Evolutionary conservation across 2,888 invertebrate genomes (phyloP).

Genomic region (Melikaiella ostensackeni): DNA sequence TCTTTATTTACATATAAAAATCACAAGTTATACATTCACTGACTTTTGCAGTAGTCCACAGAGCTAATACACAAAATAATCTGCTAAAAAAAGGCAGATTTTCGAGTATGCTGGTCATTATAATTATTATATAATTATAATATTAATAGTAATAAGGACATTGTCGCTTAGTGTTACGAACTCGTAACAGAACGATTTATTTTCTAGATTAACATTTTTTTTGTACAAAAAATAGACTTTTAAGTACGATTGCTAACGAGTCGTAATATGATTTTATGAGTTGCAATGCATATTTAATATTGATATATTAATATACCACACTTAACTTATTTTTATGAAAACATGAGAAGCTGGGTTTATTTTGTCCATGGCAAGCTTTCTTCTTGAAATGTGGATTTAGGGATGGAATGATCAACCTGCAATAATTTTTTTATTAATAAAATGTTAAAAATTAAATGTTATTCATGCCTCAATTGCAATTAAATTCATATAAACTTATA

Average conservation of each 20-base stretch:
- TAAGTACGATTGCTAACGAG: constrained; percentile 16
- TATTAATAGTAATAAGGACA: constrained; percentile 41
- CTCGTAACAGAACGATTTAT: constrained; percentile 45
- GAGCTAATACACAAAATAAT: not conserved
- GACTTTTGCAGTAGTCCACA: constrained; percentile 39
- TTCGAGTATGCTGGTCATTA: constrained; percentile 23
- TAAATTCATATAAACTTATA: too few relatives aligned
- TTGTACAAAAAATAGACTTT: constrained; percentile 25
- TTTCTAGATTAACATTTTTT: constrained; percentile 52
- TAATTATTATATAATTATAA: constrained; percentile 43
- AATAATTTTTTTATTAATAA: constrained; percentile 29
- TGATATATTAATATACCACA: constrained; percentile 65
- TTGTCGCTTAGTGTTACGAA: constrained; percentile 27
- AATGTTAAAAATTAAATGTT: not conserved
- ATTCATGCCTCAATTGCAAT: too few relatives aligned
- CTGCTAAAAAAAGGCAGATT: constrained; percentile 27
- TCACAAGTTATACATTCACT: constrained; percentile 64
- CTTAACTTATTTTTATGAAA: constrained; percentile 62
- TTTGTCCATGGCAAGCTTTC: constrained; percentile 70
- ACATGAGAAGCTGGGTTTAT: constrained; percentile 66
- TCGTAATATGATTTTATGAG: constrained; percentile 42
- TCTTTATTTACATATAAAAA: constrained; percentile 70
- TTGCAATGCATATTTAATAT: constrained; percentile 58
- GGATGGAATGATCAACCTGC: constrained; percentile 65
- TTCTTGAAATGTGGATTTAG: constrained; percentile 67